phyloP scores from a whole-genome alignment of 2,888 invertebrate genomes.

The Perithous albicinctus region DNA sequence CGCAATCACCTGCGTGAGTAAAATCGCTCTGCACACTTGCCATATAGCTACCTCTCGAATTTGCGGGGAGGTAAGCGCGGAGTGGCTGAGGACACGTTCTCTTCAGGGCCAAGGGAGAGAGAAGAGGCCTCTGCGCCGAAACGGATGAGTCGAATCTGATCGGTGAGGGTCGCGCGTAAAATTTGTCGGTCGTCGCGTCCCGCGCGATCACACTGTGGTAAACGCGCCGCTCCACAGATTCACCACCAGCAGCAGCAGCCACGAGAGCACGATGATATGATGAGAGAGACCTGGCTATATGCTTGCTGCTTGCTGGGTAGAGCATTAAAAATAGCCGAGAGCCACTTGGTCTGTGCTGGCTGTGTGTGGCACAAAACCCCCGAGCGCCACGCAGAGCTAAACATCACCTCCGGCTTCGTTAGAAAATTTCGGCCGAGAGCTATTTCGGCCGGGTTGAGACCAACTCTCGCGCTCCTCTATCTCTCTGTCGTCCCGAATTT shows the following conservation, averaged over 20 bases:
- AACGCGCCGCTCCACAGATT: background rate
- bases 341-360: slow-evolving; percentile 76
- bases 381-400: slow-evolving; percentile 71
- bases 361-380: slow-evolving; percentile 65
- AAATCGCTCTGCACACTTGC: background rate
- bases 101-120: slow-evolving; percentile 48
- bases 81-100: background rate
- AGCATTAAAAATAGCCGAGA: slow-evolving; percentile 77
- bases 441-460: slow-evolving; percentile 69
- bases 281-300: slow-evolving; percentile 14
- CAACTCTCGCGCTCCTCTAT: slow-evolving; percentile 41
- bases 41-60: too few species aligned
- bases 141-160: background rate
- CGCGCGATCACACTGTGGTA: background rate
- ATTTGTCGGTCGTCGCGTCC: background rate
- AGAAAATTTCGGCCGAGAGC: slow-evolving; percentile 75
- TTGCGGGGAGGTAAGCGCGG: background rate
- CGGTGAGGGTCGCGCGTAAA: background rate
- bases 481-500: slow-evolving; percentile 38
- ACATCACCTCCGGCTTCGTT: slow-evolving; percentile 76
- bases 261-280: too few species aligned
- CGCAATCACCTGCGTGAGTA: slow-evolving; percentile 36
- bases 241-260: slow-evolving; percentile 5
- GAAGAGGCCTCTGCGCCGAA: background rate
- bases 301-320: slow-evolving; percentile 43